These are phyloP conservation scores for Arctia plantaginis DNA, from an alignment of 2,888 invertebrate species.

Conservation along the genomic window DNA sequence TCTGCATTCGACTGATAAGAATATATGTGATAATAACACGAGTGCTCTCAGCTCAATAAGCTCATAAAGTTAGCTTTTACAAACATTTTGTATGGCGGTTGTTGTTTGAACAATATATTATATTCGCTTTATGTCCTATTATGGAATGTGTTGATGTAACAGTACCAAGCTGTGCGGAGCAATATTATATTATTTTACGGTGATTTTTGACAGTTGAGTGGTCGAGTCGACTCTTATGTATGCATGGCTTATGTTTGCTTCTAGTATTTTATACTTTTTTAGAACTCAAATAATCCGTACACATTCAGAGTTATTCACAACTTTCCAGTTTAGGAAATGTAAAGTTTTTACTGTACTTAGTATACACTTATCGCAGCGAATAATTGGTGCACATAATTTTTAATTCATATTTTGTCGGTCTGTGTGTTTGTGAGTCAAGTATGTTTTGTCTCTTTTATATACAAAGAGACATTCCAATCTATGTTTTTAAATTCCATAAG, in stretches of 20 bases:
- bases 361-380: conserved; percentile 29
- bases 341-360: conserved; percentile 21
- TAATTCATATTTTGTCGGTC: conserved; percentile 16
- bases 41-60: conserved; percentile 84
- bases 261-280: conserved; percentile 38
- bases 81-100: conserved; percentile 69
- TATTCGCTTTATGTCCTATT: conserved; percentile 65
- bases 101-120: conserved; percentile 62
- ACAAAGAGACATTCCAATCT: conserved; percentile 14
- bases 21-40: conserved; percentile 84
- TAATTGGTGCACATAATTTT: conserved; percentile 24
- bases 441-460: conserved; percentile 28
- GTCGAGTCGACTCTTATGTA: conserved; percentile 34
- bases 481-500: background rate
- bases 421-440: conserved; percentile 19
- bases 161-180: conserved; percentile 53
- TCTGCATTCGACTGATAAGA: conserved; percentile 85
- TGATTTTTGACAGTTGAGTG: conserved; percentile 27
- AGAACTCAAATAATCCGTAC: conserved; percentile 22
- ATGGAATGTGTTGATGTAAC: conserved; percentile 48
- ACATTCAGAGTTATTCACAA: conserved; percentile 35
- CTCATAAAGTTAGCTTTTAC: conserved; percentile 79
- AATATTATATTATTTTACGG: conserved; percentile 53
- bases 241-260: conserved; percentile 44
- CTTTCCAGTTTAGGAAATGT: conserved; percentile 22